These are phyloP conservation scores for Cosmia pyralina DNA, from an alignment of 2,888 invertebrate genomes.

Conservation along the genomic window DNA sequence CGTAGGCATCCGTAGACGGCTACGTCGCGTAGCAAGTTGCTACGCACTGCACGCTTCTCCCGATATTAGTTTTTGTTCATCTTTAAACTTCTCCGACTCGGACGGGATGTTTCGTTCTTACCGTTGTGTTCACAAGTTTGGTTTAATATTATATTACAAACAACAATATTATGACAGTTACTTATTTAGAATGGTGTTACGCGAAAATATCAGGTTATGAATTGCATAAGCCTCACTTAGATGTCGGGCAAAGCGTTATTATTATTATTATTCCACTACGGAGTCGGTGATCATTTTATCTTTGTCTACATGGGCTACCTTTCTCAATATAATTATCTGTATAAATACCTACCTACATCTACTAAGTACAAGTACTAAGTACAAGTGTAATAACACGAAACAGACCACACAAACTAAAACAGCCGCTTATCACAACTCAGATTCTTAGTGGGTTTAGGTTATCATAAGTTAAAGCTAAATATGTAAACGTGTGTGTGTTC, in stretches of 20 bases:
- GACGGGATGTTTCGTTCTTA: conserved; percentile 25
- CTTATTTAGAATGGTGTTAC: not conserved
- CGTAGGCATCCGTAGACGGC: conserved; percentile 64
- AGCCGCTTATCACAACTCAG: conserved; percentile 18
- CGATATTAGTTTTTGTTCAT: conserved; percentile 78
- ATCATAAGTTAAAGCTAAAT: conserved; percentile 44
- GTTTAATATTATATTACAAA: conserved; percentile 15
- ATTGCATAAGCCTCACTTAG: not conserved
- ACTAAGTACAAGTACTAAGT: not conserved
- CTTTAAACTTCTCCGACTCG: conserved; percentile 68
- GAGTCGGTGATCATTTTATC: not conserved
- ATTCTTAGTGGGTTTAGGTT: conserved; percentile 22
- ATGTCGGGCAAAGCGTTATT: not conserved
- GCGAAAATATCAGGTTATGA: not conserved
- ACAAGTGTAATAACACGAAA: too few species aligned
- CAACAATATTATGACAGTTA: not conserved
- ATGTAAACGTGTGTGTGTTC: conserved; percentile 32
- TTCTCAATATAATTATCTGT: not conserved
- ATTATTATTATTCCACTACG: not conserved
- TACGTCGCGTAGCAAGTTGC: conserved; percentile 71
- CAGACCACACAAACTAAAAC: conserved; percentile 1
- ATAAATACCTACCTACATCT: not conserved
- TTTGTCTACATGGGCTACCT: not conserved
- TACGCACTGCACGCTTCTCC: conserved; percentile 75
- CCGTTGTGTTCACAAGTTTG: conserved; percentile 9